These are phyloP conservation scores for Yoshiicerus persimilis DNA, from an alignment of 1,140 invertebrate species.

Conservation along the genomic window DNA sequence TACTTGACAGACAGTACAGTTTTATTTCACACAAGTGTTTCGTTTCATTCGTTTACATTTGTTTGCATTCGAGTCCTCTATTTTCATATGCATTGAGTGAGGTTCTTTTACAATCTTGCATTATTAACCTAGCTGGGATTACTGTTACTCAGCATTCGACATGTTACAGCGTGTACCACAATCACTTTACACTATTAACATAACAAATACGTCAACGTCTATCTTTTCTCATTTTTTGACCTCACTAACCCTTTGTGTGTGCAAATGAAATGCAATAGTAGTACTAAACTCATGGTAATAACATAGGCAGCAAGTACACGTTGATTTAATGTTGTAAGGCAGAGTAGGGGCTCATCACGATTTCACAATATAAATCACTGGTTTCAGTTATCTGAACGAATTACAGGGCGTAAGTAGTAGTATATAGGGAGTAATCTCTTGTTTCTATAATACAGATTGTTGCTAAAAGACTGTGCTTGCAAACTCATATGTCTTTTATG, in stretches of 20 bases:
- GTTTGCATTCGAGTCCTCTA: not conserved
- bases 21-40: slow-evolving; percentile 15
- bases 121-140: not conserved
- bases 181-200: too few species aligned
- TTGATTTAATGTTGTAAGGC: too few species aligned
- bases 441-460: too few species aligned
- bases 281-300: not conserved
- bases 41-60: not conserved
- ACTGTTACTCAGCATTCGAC: not conserved
- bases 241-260: not conserved
- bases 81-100: not conserved
- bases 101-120: not conserved
- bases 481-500: too few species aligned
- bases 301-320: too few species aligned
- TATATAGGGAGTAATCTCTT: too few species aligned
- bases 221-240: too few species aligned
- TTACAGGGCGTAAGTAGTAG: not conserved
- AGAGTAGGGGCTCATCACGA: not conserved
- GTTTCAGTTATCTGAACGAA: not conserved
- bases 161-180: not conserved
- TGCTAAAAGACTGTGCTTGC: too few species aligned
- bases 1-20: not conserved
- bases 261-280: not conserved
- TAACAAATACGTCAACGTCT: too few species aligned
- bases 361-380: not conserved